Base-by-base conservation (phyloP, 2,888 invertebrate genomes). In the Corbicula japonica region DNA sequence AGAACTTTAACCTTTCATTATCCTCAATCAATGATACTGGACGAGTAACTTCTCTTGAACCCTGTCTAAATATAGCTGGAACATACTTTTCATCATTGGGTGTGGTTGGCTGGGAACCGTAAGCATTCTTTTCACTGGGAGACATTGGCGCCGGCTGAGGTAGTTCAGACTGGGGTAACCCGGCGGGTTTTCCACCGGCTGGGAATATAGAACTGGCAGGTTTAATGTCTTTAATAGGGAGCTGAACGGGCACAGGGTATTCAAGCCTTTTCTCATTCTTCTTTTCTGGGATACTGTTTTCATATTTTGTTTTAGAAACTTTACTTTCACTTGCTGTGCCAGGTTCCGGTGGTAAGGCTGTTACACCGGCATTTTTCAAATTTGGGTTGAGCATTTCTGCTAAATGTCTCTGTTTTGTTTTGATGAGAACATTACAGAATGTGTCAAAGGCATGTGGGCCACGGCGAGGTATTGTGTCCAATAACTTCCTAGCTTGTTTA, bases 391-490 rank as follows among this genome's bases (percentile, higher is more conserved):
- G 35, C 8, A 28, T 44, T 21, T 38, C 46, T n/a, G 74, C 65
- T 4, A 80, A 62, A 54, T 70, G 54, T 34, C 23, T 52, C 21
- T 80, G 72, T 44, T 52, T 52, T 15, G 48, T 48, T 30, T 70
- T 34, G 0, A 74, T 56, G 5, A 80, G 60, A 30, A 28, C 54
- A 48, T 46, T 38, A 52, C 73, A 74, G 30, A 80, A 76, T 1
- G 1, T 48, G 26, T 54, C 32, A 46, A 80, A 80, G 26, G 80
- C 80, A 60, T 28, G 28, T 21, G 70, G 69, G 0, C 80, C 80
- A 23, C 80, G 58, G 41, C 60, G 76, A 4, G 80, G 80, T n/a
- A 80, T 38, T 34, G 60, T 66, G 41, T 80, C 80, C 23, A 80
- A 34, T 0, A 80, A 35, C 50, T 73, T 73, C 26, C 76, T 62